Evolutionary conservation across 2,888 invertebrate genomes (phyloP).

Genomic region (Yponomeuta evonymella): DNA sequence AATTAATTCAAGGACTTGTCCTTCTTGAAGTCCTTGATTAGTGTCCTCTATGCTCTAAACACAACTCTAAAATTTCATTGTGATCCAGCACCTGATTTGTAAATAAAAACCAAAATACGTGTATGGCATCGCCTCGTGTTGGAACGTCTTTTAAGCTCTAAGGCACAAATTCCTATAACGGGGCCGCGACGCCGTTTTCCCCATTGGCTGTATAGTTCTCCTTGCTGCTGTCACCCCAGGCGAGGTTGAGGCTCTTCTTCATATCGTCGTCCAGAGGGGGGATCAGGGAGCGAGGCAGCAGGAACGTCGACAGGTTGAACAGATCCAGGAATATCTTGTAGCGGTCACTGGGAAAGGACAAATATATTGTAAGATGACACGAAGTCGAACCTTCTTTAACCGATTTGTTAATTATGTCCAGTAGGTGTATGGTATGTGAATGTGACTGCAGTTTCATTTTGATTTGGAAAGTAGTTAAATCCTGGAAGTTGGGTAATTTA

Average conservation of each 20-base stretch:
- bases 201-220: conserved; percentile 27
- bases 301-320: conserved; percentile 97
- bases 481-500: too few relatives aligned
- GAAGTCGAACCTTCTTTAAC: not conserved
- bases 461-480: too few relatives aligned
- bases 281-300: conserved; percentile 93
- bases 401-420: too few relatives aligned
- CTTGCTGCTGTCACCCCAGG: conserved; percentile 62
- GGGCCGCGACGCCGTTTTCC: conserved; percentile 28
- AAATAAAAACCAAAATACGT: too few relatives aligned
- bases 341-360: conserved; percentile 85
- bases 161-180: conserved; percentile 31
- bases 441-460: too few relatives aligned
- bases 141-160: not conserved
- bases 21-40: too few relatives aligned
- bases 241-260: conserved; percentile 82
- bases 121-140: too few relatives aligned
- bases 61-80: too few relatives aligned
- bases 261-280: conserved; percentile 91
- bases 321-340: conserved; percentile 99
- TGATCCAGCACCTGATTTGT: too few relatives aligned
- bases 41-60: too few relatives aligned
- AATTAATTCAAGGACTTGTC: too few relatives aligned
- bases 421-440: too few relatives aligned
- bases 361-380: conserved; percentile 16